Base-by-base conservation (phyloP, 2,113 vertebrate species). In the Hydrochoerus hydrochaeris region DNA sequence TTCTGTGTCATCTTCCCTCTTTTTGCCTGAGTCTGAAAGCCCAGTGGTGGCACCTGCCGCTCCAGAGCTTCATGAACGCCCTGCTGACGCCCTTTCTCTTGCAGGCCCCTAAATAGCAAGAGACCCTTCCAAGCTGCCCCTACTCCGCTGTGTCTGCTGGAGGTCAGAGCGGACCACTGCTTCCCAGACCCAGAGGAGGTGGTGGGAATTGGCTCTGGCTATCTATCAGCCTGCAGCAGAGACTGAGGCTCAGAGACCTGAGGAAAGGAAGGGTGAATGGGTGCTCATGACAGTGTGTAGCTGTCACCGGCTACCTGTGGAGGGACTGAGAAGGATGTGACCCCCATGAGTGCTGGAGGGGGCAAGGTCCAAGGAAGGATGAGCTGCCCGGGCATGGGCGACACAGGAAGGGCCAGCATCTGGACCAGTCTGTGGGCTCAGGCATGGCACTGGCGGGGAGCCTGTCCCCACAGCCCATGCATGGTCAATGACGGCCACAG, bases 321-420 rank as follows among this genome's bases (percentile, higher is more conserved):
- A 96, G 26, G 93, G 96, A 95, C 95, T 24, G 91, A 97, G 98
- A 98, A 96, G 94, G 96, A 94, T 54, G 94, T 54, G 94, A 97
- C 96, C 94, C 90, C 97, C 96, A 52, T 98, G 96, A 95, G 57
- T 57, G 91, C 28, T n/a, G 10, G 0, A 91, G 94, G 46, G 54
- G 84, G 83, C 2, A 4, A 44, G 77, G 84, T 58, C 14, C 91
- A 94, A 62, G 92, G 85, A 80, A 2, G 0, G 30, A 26, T 26
- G 1, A 46, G 69, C 67, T 0, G 67, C 9, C 86, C 0, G 24
- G 5, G 9, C 26, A 52, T 5, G 10, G 41, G 13, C 57, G 5
- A 19, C 4, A 1, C 9, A 3, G 44, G 65, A 5, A 7, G 87
- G 26, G 24, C 3, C 14, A 8, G 30, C 24, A 1, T 32, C 86